Evolutionary conservation across 1,140 invertebrate species (phyloP), one percentile per base, ranked within the genome.

Genomic region (Sitobion miscanthi): DNA sequence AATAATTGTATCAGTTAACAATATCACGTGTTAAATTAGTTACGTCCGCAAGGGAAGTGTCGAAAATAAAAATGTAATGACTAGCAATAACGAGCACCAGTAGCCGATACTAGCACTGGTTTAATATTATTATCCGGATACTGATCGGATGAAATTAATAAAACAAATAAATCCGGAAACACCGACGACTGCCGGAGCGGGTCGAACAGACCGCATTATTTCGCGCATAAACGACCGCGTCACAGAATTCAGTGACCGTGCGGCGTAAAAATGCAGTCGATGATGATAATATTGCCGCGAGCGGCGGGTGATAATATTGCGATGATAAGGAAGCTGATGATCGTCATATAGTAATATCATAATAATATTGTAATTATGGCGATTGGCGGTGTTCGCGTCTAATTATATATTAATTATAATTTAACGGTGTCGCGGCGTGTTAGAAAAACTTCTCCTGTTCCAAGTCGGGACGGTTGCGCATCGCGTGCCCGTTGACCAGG

Each of bases 371-470:
- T 54, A 54, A 54, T 54, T 21, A 54, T 54, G 49, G 49, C 49
- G 49, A 54, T 21, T 54, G 52, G 52, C 52, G 52, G 21, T 23
- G 21, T 21, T 54, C 21, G 20, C 21, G 21, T 21, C 52, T 23
- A 54, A 83, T 69, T 9, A 30, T 62, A 11, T 30, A 30, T 11
- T 52, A 4, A 30, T 62, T 4, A n/a, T 69, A 5, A 17, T 77
- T n/a, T 35, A 17, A 14, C 62, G 62, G n/a, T 35, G 4, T 21
- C 20, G 21, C 35, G 11, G 38, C 42, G 42, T 42, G 38, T 95
- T 94, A 96, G 94, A 96, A 96, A 94, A 96, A 96, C 93, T 96
- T 96, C 94, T 96, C 96, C 90, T 96, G 96, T 94, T 96, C 96
- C 45, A 96, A 95, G 94, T 96, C 96, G 2, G 35, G 21, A 0